These are phyloP conservation scores for Synodontis membranacea DNA, from an alignment of 2,113 vertebrate genomes.

Conservation along the genomic window DNA sequence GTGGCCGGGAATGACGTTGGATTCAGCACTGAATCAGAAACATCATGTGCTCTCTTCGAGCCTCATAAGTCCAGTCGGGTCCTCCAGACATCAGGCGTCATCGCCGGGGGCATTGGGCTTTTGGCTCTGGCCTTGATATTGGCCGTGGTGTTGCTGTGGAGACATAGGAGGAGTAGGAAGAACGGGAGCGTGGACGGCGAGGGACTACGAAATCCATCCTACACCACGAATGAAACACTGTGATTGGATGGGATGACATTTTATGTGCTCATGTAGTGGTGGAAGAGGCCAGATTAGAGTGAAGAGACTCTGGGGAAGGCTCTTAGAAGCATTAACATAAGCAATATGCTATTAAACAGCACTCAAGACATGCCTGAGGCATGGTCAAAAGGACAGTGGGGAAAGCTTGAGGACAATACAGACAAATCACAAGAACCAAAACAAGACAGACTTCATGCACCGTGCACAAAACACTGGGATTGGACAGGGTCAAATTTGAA, in stretches of 20 bases:
- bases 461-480: not conserved
- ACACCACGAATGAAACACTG: slow-evolving; percentile 57
- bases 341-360: not conserved
- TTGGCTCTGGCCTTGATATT: slow-evolving; percentile 60
- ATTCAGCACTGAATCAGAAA: slow-evolving; percentile 53
- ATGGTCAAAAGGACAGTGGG: not conserved
- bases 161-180: slow-evolving; percentile 47
- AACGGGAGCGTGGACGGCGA: slow-evolving; percentile 51
- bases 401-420: not conserved
- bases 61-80: not conserved
- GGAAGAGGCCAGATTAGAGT: not conserved
- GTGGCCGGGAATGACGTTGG: slow-evolving; percentile 68
- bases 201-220: slow-evolving; percentile 71
- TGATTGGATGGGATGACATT: slow-evolving; percentile 44
- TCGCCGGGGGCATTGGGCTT: slow-evolving; percentile 62
- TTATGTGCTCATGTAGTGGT: not conserved
- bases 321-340: not conserved
- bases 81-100: slow-evolving; percentile 44
- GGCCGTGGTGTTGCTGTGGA: slow-evolving; percentile 59
- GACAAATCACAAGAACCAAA: not conserved
- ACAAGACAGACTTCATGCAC: not conserved
- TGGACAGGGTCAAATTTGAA: not conserved
- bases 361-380: not conserved
- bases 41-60: slow-evolving; percentile 64
- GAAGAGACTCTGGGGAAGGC: not conserved